Base-by-base conservation (phyloP, 2,888 invertebrate genomes). In the Leucania comma region DNA sequence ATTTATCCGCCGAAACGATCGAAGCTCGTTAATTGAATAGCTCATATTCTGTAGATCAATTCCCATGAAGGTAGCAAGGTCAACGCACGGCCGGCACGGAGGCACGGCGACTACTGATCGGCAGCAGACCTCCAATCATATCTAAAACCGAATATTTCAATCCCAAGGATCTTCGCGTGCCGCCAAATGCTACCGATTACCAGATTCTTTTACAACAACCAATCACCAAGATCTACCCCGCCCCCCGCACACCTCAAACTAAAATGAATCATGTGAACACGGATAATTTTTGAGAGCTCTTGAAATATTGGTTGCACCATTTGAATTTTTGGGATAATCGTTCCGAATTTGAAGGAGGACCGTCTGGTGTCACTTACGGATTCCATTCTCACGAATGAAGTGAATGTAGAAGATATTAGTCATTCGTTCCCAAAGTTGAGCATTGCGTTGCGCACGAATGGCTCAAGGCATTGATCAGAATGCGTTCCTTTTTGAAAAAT, bases 181-280 rank as follows among this genome's bases (percentile, higher is more conserved):
- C 88, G 88, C 89, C 86, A 86, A 88, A 87, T 84, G 91, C 92
- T 92, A 90, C 91, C 90, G 92, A 92, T 94, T 93, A 92, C 85
- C 83, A 86, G 89, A 94, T 94, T 92, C 93, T 89, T 88, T 87
- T 87, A 88, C 85, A 75, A 14, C 35, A 54, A 73, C 86, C 69
- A 58, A 51, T 51, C 62, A 75, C 22, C 9, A 68, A 72, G 72
- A 78, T 35, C 82, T 68, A 38, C 63, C 29, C 10, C 32, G 20
- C 20, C 38, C 50, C 50, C 20, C 35, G 32, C 56, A 38, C 20
- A 20, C 22, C 3, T 26, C 0, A 24, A 10, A 56, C 10, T 8
- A 10, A 22, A 32, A 38, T 26, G 20, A 50, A 54, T 14, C 0
- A 46, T 22, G 65, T 20, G 32, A 8, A 32, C 20, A n/a, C 24